These are phyloP conservation scores for Drosophila monieri DNA, from an alignment of 2,888 invertebrate species.

Conservation along the genomic window DNA sequence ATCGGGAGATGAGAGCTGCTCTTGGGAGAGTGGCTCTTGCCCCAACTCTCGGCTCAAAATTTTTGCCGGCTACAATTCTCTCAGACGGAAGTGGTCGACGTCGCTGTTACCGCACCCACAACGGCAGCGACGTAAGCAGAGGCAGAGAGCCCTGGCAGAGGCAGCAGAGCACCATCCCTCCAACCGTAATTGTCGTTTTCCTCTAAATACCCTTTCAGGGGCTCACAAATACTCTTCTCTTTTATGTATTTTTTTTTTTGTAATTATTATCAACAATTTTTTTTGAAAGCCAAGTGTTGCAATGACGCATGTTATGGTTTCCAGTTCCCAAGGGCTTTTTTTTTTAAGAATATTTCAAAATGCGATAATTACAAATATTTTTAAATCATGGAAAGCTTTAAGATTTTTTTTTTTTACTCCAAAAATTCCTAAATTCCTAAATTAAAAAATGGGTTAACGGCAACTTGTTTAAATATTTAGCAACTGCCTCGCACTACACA, in stretches of 20 bases:
- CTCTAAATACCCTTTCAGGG: background rate
- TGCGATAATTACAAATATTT: too few species aligned
- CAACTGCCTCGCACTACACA: background rate
- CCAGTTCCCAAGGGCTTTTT: background rate
- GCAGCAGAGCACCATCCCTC: background rate
- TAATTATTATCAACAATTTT: slow-evolving; percentile 21
- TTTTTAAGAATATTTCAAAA: too few species aligned
- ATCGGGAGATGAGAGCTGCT: slow-evolving; percentile 35
- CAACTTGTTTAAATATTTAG: slow-evolving; percentile 17
- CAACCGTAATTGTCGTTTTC: background rate
- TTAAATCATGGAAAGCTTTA: too few species aligned
- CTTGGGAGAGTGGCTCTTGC: slow-evolving; percentile 25
- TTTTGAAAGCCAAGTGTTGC: slow-evolving; percentile 32
- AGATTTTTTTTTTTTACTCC: too few species aligned
- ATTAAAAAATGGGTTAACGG: background rate
- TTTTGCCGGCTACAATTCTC: slow-evolving; percentile 57
- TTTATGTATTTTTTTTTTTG: background rate
- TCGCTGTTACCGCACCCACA: slow-evolving; percentile 60
- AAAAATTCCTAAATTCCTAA: background rate
- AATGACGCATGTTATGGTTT: slow-evolving; percentile 22
- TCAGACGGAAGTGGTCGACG: slow-evolving; percentile 64
- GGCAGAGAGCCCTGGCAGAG: slow-evolving; percentile 2
- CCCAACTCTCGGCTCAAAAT: slow-evolving; percentile 28
- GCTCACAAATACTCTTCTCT: background rate
- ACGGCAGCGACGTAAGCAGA: slow-evolving; percentile 15